Base-by-base conservation (phyloP, 2,888 invertebrate species). In the Phalera bucephala region DNA sequence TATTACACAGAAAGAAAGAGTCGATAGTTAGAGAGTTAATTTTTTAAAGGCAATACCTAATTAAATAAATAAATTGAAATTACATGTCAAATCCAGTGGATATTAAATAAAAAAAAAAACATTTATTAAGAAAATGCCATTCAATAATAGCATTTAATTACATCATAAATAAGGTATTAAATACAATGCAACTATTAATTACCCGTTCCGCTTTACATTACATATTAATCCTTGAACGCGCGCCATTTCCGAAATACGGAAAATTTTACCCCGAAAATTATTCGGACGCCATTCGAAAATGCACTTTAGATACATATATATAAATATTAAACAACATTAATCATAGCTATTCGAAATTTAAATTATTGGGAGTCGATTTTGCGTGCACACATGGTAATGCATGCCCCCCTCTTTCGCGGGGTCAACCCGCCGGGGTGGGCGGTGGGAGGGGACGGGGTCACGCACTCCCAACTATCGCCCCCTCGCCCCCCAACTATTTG, bases 331-430 rank as follows among this genome's bases (percentile, higher is more conserved):
- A 73, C 72, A 68, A 69, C 75, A 78, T 83, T 83, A 80, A 85
- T 84, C 82, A 81, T 72, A 68, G 71, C 72, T 70, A 80, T 85
- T 79, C 73, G 75, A 83, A 88, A 88, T 87, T 89, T 88, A 86
- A 87, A 88, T 87, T 85, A 88, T 88, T 80, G 83, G 74, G 73
- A 79, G 71, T 70, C 56, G 80, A 85, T 82, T 81, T 83, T 84
- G 85, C 84, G 87, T 84, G 83, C 86, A 87, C 80, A 85, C 83
- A 84, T 71, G 84, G 69, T 69, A 73, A 72, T 82, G 82, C 81
- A 74, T 41, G 53, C 62, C 58, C 65, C 68, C 40, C 33, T 23
- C 36, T n/a, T n/a, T n/a, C 17, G 17, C 17, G 17, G n/a, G n/a
- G n/a, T n/a, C 17, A 3, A 5, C 33, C 42, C 40, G 43, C 31